These are phyloP conservation scores for Sphenodon punctatus DNA, from an alignment of 2,797 vertebrate species.

Conservation along the genomic window DNA sequence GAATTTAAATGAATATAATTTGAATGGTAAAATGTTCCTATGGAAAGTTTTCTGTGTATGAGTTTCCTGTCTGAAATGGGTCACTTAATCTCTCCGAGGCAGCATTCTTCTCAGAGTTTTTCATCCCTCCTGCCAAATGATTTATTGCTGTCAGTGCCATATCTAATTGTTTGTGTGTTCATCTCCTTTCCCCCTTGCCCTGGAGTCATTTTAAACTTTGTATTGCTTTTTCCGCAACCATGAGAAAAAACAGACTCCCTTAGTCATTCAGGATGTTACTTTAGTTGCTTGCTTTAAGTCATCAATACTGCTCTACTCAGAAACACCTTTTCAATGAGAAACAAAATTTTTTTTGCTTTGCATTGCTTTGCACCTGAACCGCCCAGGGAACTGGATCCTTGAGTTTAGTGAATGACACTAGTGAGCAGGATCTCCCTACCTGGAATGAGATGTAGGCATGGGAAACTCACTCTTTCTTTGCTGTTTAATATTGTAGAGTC, in stretches of 20 bases:
- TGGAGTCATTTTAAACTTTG: constrained; percentile 65
- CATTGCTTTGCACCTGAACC: constrained; percentile 46
- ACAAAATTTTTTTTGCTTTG: too few relatives aligned
- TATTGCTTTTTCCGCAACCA: constrained; percentile 50
- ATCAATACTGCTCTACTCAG: neutral
- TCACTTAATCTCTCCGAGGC: neutral
- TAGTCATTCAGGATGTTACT: constrained; percentile 35
- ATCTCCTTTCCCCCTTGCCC: constrained; percentile 21
- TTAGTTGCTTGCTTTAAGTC: constrained; percentile 40
- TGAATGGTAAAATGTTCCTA: neutral
- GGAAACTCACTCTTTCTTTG: too few relatives aligned
- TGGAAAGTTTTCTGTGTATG: neutral
- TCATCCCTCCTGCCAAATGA: constrained; percentile 47
- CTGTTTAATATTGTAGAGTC: too few relatives aligned
- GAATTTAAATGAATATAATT: neutral
- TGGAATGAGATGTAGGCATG: too few relatives aligned
- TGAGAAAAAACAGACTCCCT: constrained; percentile 23
- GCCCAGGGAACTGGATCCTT: too few relatives aligned
- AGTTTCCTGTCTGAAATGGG: neutral
- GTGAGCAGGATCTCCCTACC: too few relatives aligned
- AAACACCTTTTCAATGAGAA: constrained; percentile 45
- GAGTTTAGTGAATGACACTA: too few relatives aligned
- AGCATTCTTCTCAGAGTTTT: neutral
- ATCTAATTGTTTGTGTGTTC: constrained; percentile 54
- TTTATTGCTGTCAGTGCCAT: constrained; percentile 53